A percentile compares a stretch with the other conserved stretches of the same genome.
phyloP scores from a whole-genome alignment of 2,888 invertebrate species.

The Tipula vernalis region DNA sequence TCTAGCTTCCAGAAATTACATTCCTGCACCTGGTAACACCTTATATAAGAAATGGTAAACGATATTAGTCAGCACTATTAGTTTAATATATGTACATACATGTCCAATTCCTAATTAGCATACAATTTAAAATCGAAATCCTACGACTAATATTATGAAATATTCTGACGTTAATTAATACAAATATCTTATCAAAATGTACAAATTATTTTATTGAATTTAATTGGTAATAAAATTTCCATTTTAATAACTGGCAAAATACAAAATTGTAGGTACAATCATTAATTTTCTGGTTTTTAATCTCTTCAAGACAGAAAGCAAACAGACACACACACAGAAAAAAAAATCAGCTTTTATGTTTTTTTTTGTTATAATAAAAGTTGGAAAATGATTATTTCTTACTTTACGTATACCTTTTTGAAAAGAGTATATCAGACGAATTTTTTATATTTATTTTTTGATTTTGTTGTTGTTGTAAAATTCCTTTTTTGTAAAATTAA shows the following conservation, averaged over 20 bases:
- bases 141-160: not conserved
- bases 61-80: no score
- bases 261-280: not conserved
- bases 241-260: not conserved
- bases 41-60: no score
- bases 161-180: not conserved
- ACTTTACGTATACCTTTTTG: not conserved
- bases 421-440: not conserved
- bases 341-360: not conserved
- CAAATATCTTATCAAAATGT: not conserved
- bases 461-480: not conserved
- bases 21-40: no score
- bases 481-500: not conserved
- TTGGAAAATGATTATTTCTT: not conserved
- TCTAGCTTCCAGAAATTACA: no score
- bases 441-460: not conserved
- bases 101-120: no score
- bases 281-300: not conserved
- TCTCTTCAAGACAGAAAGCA: not conserved
- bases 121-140: no score
- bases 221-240: not conserved
- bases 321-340: not conserved
- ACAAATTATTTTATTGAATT: not conserved
- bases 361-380: not conserved
- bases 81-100: no score